These are phyloP conservation scores for Choreutis nemorana DNA, from an alignment of 2,888 invertebrate species.

Conservation along the genomic window DNA sequence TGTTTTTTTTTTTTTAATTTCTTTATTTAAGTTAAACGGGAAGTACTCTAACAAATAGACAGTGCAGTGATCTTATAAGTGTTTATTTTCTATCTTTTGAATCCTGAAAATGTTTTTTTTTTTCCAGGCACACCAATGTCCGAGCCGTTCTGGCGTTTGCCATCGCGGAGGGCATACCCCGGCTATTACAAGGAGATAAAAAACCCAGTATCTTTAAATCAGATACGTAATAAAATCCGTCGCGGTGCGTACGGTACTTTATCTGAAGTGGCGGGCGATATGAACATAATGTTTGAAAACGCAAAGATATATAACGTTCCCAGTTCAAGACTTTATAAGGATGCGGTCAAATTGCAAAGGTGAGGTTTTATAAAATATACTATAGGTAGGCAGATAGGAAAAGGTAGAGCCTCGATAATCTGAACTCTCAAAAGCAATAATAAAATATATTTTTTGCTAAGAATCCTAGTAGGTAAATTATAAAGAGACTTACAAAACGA, in stretches of 20 bases:
- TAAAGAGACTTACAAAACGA: too few species aligned
- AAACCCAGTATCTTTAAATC: slow-evolving; percentile 92
- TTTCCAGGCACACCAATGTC: slow-evolving; percentile 79
- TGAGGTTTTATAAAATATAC: slow-evolving; percentile 14
- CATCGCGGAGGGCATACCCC: slow-evolving; percentile 89
- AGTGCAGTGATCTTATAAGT: neutral
- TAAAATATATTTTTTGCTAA: too few species aligned
- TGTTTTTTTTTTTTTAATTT: too few species aligned
- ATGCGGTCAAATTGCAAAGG: slow-evolving; percentile 85
- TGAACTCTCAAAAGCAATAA: too few species aligned
- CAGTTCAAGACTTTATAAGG: slow-evolving; percentile 81
- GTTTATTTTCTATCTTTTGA: neutral
- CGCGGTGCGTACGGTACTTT: slow-evolving; percentile 84
- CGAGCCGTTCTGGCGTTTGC: slow-evolving; percentile 93
- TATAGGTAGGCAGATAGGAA: neutral
- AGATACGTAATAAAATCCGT: slow-evolving; percentile 86
- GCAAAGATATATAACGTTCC: slow-evolving; percentile 88
- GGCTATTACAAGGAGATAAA: slow-evolving; percentile 98
- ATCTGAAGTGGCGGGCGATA: slow-evolving; percentile 89
- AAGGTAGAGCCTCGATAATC: neutral
- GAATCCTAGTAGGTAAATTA: too few species aligned
- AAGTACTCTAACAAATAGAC: too few species aligned
- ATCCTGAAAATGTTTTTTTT: neutral
- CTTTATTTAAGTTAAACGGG: too few species aligned
- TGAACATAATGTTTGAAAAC: slow-evolving; percentile 97